Evolutionary conservation across 2,888 invertebrate genomes (phyloP).

Genomic region (Nymphalis polychloros): DNA sequence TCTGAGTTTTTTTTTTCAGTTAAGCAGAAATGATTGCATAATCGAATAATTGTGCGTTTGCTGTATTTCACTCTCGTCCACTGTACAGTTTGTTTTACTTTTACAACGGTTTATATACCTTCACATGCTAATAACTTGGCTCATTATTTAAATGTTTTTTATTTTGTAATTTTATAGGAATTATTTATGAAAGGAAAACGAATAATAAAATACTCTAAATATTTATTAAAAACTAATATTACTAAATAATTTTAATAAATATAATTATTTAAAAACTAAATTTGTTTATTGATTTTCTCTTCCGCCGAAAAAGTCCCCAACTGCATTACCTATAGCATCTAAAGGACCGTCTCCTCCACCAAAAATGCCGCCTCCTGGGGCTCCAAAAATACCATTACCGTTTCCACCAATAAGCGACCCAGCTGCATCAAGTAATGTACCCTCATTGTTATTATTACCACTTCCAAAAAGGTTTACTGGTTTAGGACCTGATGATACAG

Average conservation of each 20-base stretch:
- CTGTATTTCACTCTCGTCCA: slow-evolving; percentile 11
- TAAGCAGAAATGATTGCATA: slow-evolving; percentile 2
- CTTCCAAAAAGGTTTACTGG: slow-evolving; percentile 69
- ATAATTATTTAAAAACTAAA: slow-evolving; percentile 38
- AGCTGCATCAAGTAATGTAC: slow-evolving; percentile 45
- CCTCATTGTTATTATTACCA: slow-evolving; percentile 52
- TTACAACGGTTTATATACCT: slow-evolving; percentile 31
- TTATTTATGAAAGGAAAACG: not conserved
- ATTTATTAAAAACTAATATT: no score
- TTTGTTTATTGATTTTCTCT: slow-evolving; percentile 40
- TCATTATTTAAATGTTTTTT: not conserved
- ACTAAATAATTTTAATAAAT: slow-evolving; percentile 16
- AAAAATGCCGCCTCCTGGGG: slow-evolving; percentile 36
- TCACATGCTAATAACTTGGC: slow-evolving; percentile 9
- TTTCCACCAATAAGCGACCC: slow-evolving; percentile 42
- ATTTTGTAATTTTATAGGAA: not conserved
- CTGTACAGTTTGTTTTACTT: slow-evolving; percentile 15
- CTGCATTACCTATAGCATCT: slow-evolving; percentile 66
- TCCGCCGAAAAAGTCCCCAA: slow-evolving; percentile 67
- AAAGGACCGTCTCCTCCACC: slow-evolving; percentile 61
- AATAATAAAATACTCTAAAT: no score
- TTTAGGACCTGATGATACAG: slow-evolving; percentile 65
- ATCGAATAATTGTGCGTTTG: slow-evolving; percentile 15
- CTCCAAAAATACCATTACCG: slow-evolving; percentile 41
- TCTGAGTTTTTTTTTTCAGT: not conserved